Evolutionary conservation across 2,797 vertebrate genomes (phyloP), one percentile per base, ranked within the genome.

Genomic region (Hephaestus fuliginosus): DNA sequence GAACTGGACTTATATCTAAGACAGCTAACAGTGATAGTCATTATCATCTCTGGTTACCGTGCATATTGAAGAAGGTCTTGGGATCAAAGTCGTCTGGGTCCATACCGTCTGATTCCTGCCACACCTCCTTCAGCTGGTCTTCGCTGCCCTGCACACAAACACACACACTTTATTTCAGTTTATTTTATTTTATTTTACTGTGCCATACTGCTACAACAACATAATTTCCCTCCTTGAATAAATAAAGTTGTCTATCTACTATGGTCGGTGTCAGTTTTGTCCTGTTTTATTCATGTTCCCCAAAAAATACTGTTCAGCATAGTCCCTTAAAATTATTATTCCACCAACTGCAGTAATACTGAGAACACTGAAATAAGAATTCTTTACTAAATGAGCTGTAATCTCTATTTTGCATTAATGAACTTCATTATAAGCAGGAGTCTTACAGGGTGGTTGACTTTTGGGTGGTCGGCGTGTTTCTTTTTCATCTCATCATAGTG

Each of bases 1-100:
- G 51, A 56, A 9, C 8, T 51, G 20, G 49, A 17, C 4, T 10
- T 28, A 20, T 22, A 28, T 36, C 63, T 64, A 36, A 51, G n/a
- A 28, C 41, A 46, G 14, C 18, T 4, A 9, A 60, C 30, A n/a
- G 28, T 4, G 22, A 39, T 57, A 57, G 33, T 11, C 12, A 7
- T 28, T 15, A 1, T 30, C 18, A 2, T 46, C 18, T 60, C 28
- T 55, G 30, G 86, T 96, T 96, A 99, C 98, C 98, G 1, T 98
- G 98, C 80, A 99, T 94, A 86, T 95, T 98, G 93, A 99, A 99
- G 95, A 99, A 99, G 57, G 98, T 99, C 95, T 97, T 99, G 68
- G 97, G 96, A 78, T 99, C 94, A 93, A 99, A 99, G 86, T 97
- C 96, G 49, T 95, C 94, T 61, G 97, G 97, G 84, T 99, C 98